Conservation (phyloP, 2,888 invertebrate genomes). For the Microctonus hyperodae region DNA sequence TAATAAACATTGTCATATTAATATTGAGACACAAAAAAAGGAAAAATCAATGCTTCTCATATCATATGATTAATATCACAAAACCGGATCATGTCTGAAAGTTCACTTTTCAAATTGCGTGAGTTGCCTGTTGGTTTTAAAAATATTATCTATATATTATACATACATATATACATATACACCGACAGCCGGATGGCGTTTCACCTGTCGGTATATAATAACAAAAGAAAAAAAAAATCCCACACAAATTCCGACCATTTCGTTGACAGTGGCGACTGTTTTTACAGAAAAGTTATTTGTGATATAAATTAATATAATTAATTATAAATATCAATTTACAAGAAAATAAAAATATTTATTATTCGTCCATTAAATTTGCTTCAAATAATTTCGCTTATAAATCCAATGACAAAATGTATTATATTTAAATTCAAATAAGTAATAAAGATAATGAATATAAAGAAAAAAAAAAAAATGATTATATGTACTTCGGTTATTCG, state of each 20-base stretch:
- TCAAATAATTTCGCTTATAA: too few relatives aligned
- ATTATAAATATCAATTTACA: too few relatives aligned
- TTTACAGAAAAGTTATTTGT: neutral
- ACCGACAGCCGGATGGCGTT: constrained; percentile 17
- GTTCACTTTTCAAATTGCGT: neutral
- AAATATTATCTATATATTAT: constrained; percentile 5
- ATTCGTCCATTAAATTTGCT: too few relatives aligned
- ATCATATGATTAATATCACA: neutral
- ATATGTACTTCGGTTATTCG: too few relatives aligned
- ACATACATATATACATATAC: neutral
- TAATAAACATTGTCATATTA: neutral
- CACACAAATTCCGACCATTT: neutral
- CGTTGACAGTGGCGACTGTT: neutral
- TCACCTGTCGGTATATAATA: constrained; percentile 23
- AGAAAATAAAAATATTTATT: too few relatives aligned
- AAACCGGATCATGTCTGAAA: neutral
- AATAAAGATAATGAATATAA: too few relatives aligned
- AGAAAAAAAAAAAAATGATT: too few relatives aligned
- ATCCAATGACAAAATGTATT: too few relatives aligned
- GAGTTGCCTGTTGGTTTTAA: neutral
- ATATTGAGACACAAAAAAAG: too few relatives aligned
- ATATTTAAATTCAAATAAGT: too few relatives aligned
- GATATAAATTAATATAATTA: neutral
- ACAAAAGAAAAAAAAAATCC: neutral
- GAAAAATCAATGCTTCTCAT: neutral